Evolutionary conservation across 2,797 vertebrate species (phyloP).

Genomic region (Brotogeris chrysoptera): DNA sequence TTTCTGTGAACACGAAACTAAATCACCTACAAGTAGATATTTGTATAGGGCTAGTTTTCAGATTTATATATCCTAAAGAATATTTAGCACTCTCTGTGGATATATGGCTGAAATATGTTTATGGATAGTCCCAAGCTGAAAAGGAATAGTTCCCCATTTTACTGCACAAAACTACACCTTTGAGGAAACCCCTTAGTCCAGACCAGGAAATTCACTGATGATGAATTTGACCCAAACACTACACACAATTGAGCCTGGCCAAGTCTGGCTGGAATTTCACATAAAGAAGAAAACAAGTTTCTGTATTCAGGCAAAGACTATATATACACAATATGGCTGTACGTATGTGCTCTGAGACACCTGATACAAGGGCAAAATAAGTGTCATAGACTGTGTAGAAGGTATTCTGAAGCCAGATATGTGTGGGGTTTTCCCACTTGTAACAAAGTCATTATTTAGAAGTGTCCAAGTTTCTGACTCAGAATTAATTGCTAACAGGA

Average conservation of each 20-base stretch:
- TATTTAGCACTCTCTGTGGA: neutral
- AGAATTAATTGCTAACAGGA: neutral
- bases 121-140: neutral
- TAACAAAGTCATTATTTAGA: neutral
- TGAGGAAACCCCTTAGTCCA: neutral
- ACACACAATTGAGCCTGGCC: neutral
- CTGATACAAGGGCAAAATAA: neutral
- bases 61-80: neutral
- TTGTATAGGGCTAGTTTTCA: neutral
- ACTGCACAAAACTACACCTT: neutral
- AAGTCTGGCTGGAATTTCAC: neutral
- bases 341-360: neutral
- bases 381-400: neutral
- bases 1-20: fast-evolving
- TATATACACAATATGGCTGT: neutral
- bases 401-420: neutral
- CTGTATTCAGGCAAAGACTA: neutral
- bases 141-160: neutral
- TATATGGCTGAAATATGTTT: neutral
- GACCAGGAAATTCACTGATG: neutral
- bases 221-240: neutral
- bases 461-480: neutral
- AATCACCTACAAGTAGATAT: neutral
- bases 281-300: neutral
- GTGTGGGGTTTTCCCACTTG: neutral